Percentiles rank a stretch among this genome's conserved stretches.
Evolutionary conservation across 2,113 vertebrate species (phyloP).

Genomic region (Parus major): DNA sequence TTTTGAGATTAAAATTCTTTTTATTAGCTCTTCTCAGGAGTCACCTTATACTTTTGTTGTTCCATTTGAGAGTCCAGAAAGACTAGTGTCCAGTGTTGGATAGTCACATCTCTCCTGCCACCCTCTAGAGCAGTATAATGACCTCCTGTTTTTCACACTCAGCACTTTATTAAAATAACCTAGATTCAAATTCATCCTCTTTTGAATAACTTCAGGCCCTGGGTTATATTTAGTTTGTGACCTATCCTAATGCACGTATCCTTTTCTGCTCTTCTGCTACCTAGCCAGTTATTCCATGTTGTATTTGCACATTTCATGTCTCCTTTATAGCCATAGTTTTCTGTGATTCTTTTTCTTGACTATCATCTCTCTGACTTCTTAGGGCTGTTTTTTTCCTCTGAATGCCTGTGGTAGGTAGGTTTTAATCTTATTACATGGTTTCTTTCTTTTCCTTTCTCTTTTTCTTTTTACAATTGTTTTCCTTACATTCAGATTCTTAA

Average conservation of each 20-base stretch:
- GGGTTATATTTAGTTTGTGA: slow-evolving; percentile 65
- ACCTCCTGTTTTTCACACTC: slow-evolving; percentile 36
- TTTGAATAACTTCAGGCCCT: slow-evolving; percentile 58
- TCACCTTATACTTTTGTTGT: neutral
- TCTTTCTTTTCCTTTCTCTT: slow-evolving; percentile 14
- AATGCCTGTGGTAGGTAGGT: slow-evolving; percentile 48
- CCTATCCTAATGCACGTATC: slow-evolving; percentile 52
- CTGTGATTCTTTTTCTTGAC: slow-evolving; percentile 38
- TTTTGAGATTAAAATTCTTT: neutral
- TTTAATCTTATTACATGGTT: neutral
- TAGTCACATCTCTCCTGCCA: neutral
- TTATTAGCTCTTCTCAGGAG: neutral
- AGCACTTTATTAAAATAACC: slow-evolving; percentile 70
- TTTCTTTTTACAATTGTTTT: neutral
- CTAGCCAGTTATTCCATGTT: neutral
- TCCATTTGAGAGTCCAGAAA: neutral
- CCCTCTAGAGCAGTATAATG: neutral
- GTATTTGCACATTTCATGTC: slow-evolving; percentile 36
- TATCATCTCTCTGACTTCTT: slow-evolving; percentile 16
- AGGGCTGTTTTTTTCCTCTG: slow-evolving; percentile 1
- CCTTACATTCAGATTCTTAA: neutral
- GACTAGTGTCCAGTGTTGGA: neutral
- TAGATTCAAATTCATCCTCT: slow-evolving; percentile 57
- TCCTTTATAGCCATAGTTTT: slow-evolving; percentile 29
- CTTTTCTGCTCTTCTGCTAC: slow-evolving; percentile 54